phyloP scores from a whole-genome alignment of 1,140 invertebrate genomes.

The Helicoverpa zea region DNA sequence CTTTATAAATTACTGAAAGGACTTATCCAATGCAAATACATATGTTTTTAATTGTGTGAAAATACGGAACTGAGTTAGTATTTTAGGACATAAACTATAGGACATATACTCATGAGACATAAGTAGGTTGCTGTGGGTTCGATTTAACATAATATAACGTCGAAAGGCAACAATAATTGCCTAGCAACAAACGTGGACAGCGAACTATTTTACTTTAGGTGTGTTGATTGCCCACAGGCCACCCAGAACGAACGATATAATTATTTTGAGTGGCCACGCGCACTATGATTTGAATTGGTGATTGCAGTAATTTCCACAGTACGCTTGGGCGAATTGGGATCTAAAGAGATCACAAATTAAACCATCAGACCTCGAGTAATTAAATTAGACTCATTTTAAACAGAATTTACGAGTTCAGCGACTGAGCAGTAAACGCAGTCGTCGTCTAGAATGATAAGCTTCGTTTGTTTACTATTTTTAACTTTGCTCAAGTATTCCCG shows the following conservation, averaged over 20 bases:
- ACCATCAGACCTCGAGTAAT: slow-evolving; percentile 50
- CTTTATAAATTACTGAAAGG: not conserved
- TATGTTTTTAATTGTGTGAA: too few species aligned
- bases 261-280: not conserved
- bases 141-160: slow-evolving; percentile 6
- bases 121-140: not conserved
- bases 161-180: too few species aligned
- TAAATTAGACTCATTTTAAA: slow-evolving; percentile 60
- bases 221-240: not conserved
- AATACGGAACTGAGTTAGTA: too few species aligned
- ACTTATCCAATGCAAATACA: not conserved
- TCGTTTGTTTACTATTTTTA: slow-evolving; percentile 16
- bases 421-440: slow-evolving; percentile 54
- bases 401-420: slow-evolving; percentile 55
- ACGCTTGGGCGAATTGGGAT: slow-evolving; percentile 14
- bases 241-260: not conserved
- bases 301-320: slow-evolving; percentile 22
- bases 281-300: slow-evolving; percentile 7
- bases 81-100: too few species aligned
- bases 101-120: not conserved
- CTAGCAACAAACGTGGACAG: too few species aligned
- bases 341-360: slow-evolving; percentile 43
- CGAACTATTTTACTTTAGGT: not conserved
- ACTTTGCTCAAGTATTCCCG: not conserved
- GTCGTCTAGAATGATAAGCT: slow-evolving; percentile 51